A percentile compares a stretch with the other conserved stretches of the same genome.
These are phyloP conservation scores for Hypselothyrea guttata DNA, from an alignment of 2,888 invertebrate genomes.

Conservation along the genomic window DNA sequence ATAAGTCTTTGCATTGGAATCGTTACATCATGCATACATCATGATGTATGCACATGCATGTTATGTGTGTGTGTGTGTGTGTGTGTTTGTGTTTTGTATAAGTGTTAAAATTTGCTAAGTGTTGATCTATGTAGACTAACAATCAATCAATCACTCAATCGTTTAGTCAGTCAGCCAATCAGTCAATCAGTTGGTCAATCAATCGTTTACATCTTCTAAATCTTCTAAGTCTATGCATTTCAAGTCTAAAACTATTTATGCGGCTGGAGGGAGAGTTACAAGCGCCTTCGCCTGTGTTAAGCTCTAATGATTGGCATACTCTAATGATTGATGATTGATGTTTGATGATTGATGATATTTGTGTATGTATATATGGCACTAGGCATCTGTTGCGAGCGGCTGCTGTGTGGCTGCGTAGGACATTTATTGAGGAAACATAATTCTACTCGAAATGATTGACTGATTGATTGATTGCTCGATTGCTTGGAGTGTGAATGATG, in stretches of 20 bases:
- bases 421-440: constrained; percentile 15
- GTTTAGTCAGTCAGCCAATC: constrained; percentile 22
- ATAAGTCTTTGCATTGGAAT: constrained; percentile 71
- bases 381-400: not conserved
- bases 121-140: no score
- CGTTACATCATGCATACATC: constrained; percentile 32
- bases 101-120: constrained; percentile 44
- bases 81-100: constrained; percentile 3
- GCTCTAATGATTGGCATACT: constrained; percentile 53
- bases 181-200: constrained; percentile 23
- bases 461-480: constrained; percentile 4
- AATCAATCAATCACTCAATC: constrained; percentile 33
- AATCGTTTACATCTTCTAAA: constrained; percentile 8
- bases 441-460: constrained; percentile 14
- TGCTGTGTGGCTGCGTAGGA: constrained; percentile 16
- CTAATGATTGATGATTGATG: constrained; percentile 40
- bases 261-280: constrained; percentile 51
- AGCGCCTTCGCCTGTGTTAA: constrained; percentile 52
- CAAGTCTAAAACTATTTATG: constrained; percentile 25
- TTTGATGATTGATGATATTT: constrained; percentile 44
- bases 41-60: constrained; percentile 9
- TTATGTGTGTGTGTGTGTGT: constrained; percentile 3
- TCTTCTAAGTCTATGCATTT: constrained; percentile 45
- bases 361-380: constrained; percentile 51
- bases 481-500: not conserved